A percentile compares a stretch with the other conserved stretches of the same genome.
Evolutionary conservation across 2,113 vertebrate species (phyloP).

Genomic region (Percina caprodes): DNA sequence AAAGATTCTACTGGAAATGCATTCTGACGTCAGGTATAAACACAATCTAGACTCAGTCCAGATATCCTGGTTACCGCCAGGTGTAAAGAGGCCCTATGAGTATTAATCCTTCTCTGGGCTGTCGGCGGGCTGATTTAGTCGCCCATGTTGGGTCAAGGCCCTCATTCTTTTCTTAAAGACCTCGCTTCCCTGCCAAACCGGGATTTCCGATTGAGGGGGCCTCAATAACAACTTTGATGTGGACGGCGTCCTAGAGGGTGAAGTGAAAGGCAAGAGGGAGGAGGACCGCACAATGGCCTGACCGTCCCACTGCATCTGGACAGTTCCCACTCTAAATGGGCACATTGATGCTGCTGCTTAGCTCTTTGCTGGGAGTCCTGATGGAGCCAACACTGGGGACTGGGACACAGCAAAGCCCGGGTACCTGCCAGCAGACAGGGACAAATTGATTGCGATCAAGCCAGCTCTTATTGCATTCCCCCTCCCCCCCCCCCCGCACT

Average conservation of each 20-base stretch:
- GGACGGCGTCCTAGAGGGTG: conserved; percentile 69
- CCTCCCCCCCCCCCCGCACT: conserved; percentile 4
- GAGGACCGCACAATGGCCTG: conserved; percentile 71
- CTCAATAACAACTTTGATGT: conserved; percentile 84
- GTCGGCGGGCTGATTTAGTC: conserved; percentile 52
- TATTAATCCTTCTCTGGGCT: conserved; percentile 64
- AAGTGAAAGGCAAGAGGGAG: conserved; percentile 73
- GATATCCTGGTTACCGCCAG: conserved; percentile 37
- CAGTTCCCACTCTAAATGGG: conserved; percentile 77
- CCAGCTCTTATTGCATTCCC: conserved; percentile 74
- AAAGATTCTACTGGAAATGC: neutral
- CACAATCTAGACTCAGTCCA: conserved; percentile 4
- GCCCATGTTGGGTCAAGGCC: conserved; percentile 74
- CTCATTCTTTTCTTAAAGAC: conserved; percentile 73
- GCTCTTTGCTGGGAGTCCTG: conserved; percentile 71
- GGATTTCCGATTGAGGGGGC: conserved; percentile 79
- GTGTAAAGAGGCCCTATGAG: conserved; percentile 52
- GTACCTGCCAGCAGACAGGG: conserved; percentile 76
- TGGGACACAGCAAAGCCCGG: conserved; percentile 70
- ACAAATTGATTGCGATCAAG: conserved; percentile 80
- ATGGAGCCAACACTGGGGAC: conserved; percentile 75
- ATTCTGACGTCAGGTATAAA: conserved; percentile 15
- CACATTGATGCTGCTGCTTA: conserved; percentile 79
- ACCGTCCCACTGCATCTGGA: conserved; percentile 82
- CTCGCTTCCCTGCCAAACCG: conserved; percentile 76